Evolutionary conservation across 2,888 invertebrate species (phyloP).

Genomic region (Lasioglossum marginatum): DNA sequence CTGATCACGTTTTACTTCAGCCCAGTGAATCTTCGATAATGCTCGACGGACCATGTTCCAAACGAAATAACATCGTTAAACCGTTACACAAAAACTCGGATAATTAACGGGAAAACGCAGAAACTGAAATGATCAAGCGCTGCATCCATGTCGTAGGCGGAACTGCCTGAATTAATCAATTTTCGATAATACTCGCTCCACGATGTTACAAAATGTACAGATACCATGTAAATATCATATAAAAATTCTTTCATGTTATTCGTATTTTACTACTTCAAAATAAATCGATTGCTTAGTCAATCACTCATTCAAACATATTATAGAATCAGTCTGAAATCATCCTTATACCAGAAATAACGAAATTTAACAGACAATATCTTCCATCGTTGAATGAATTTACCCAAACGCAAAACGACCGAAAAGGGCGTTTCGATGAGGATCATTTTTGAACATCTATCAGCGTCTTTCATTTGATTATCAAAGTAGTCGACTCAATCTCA

Average conservation of each 20-base stretch:
- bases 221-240: neutral
- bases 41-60: neutral
- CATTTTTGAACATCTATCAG: conserved; percentile 44
- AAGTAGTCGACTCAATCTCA: conserved; percentile 35
- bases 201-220: too few species aligned
- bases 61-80: neutral
- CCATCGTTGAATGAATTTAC: neutral
- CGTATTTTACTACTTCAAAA: neutral
- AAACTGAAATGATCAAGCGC: neutral
- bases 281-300: neutral
- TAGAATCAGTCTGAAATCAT: too few species aligned
- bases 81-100: neutral
- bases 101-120: neutral
- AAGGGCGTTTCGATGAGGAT: neutral
- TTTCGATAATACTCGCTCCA: neutral
- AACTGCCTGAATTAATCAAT: neutral
- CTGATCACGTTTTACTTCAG: neutral
- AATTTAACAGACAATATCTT: neutral
- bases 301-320: neutral
- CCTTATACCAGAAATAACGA: too few species aligned
- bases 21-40: neutral
- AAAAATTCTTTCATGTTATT: neutral
- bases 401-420: neutral
- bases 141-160: neutral
- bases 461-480: conserved; percentile 55